These are phyloP conservation scores for Drosophila leonis DNA, from an alignment of 2,888 invertebrate species.

Conservation along the genomic window DNA sequence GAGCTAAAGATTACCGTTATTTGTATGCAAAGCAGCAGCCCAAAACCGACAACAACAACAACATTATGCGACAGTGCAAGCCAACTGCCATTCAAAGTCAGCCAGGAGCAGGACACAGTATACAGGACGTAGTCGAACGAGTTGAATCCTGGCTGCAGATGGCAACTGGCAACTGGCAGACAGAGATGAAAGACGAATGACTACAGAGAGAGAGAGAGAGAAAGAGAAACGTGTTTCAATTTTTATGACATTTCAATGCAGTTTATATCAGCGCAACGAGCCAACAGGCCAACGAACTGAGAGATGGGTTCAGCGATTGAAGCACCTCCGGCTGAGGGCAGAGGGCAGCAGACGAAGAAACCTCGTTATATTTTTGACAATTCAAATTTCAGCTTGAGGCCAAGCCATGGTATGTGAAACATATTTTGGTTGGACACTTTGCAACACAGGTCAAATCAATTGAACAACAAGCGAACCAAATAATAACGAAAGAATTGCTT, in stretches of 20 bases:
- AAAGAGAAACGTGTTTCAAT: constrained; percentile 65
- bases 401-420: constrained; percentile 14
- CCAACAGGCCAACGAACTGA: constrained; percentile 46
- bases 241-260: constrained; percentile 79
- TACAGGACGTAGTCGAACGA: constrained; percentile 3
- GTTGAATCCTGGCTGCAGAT: constrained; percentile 31
- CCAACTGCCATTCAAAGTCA: constrained; percentile 55
- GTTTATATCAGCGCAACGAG: constrained; percentile 71
- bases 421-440: constrained; percentile 54
- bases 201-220: background rate
- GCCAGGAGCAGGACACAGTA: constrained; percentile 18
- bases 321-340: background rate
- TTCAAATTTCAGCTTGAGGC: constrained; percentile 64
- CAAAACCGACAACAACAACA: constrained; percentile 61
- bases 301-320: background rate
- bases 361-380: constrained; percentile 72
- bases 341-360: constrained; percentile 18
- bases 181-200: constrained; percentile 17
- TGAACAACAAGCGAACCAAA: too few relatives aligned
- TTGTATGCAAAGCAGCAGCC: constrained; percentile 73
- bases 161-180: constrained; percentile 18
- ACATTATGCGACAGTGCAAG: constrained; percentile 51
- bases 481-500: background rate
- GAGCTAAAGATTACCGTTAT: constrained; percentile 67
- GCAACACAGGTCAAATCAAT: constrained; percentile 62